Base-by-base conservation (phyloP, 2,888 invertebrate species). In the Drosophila bunnanda region DNA sequence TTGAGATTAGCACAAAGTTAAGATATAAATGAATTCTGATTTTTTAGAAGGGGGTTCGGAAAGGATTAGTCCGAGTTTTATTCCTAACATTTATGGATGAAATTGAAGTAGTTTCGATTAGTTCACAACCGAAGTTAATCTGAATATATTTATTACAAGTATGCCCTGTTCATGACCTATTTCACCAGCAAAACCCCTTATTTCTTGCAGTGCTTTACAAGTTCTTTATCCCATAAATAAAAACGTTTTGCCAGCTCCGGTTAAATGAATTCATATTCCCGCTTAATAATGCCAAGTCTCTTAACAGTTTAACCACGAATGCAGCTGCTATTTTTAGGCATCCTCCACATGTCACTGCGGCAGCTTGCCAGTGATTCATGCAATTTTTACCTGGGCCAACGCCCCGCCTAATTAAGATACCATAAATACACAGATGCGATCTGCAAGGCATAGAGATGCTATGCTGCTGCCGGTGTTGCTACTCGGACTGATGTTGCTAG, bases 391-490 rank as follows among this genome's bases (percentile, higher is more conserved):
- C 71, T 54, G 53, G 62, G 64, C 73, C 65, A 62, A 68, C 57
- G 58, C 60, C 60, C 61, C 50, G 67, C 56, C 85, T 85, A 85
- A 82, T 82, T 82, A 85, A 82, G 85, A 82, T 82, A n/a, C n/a
- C n/a, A n/a, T n/a, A 85, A 82, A 85, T 80, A 65, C 78, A 72
- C 41, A 61, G 55, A 68, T 44, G 53, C 52, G 34, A 53, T 50
- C 48, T 22, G 28, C 38, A n/a, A 5, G 30, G 25, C 39, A 53
- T 30, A 36, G 32, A 55, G 20, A 43, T 36, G 41, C 44, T 9
- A 15, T 44, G 43, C 43, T 41, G 41, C 30, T 12, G 68, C 52
- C 17, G 61, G 34, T 48, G 59, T 61, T 65, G 64, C 39, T n/a
- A 30, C 15, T n/a, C 15, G 8, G n/a, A n/a, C n/a, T 46, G 46